Evolutionary conservation across 2,888 invertebrate species (phyloP).

Genomic region (Campaea margaritaria): DNA sequence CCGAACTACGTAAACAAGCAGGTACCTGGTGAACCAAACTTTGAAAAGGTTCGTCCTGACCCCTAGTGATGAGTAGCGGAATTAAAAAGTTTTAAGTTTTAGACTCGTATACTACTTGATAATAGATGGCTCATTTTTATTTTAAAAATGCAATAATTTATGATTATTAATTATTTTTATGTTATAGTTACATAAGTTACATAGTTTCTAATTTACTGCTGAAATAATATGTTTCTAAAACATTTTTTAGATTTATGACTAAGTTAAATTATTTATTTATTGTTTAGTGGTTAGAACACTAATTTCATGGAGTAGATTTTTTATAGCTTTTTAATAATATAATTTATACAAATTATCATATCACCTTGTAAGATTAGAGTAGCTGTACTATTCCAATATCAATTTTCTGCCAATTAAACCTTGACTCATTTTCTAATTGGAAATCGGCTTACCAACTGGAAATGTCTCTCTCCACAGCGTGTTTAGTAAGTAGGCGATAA

Average conservation of each 20-base stretch:
- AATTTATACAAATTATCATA: too few species aligned
- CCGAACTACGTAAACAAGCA: slow-evolving; percentile 60
- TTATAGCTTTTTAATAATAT: too few species aligned
- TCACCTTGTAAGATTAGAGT: background rate
- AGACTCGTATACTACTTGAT: slow-evolving; percentile 50
- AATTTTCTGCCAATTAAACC: background rate
- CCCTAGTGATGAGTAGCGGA: slow-evolving; percentile 72
- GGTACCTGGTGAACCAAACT: slow-evolving; percentile 57
- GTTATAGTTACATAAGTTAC: too few species aligned
- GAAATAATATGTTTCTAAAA: too few species aligned
- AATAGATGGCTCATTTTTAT: slow-evolving; percentile 68
- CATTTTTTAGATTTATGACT: too few species aligned
- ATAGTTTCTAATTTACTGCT: too few species aligned
- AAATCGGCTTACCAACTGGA: slow-evolving; percentile 24
- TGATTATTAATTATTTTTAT: too few species aligned
- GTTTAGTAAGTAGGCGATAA: slow-evolving; percentile 42
- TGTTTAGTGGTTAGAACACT: too few species aligned
- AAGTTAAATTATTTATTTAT: too few species aligned
- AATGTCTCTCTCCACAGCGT: slow-evolving; percentile 6
- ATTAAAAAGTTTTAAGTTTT: slow-evolving; percentile 50
- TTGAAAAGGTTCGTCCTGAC: slow-evolving; percentile 63
- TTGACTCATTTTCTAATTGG: slow-evolving; percentile 30
- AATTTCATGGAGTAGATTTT: too few species aligned
- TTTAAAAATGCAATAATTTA: background rate
- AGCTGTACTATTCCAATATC: background rate